Conservation (phyloP, 2,113 vertebrate species). For the zebrafish (Danio rerio) region DNA sequence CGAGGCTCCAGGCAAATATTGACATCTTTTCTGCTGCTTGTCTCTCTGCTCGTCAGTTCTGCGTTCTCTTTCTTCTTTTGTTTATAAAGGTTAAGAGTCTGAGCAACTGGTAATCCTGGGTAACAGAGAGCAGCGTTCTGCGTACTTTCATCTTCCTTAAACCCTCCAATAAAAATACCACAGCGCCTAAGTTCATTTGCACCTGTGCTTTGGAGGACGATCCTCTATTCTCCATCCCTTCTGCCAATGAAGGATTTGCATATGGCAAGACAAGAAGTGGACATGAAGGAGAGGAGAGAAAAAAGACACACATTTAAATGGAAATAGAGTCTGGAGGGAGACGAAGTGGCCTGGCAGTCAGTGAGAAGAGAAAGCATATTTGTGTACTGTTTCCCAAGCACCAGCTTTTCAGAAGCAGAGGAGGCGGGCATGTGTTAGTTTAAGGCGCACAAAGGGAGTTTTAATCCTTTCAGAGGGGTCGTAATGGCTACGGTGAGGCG, state of each 20-base stretch:
- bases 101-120: slow-evolving; percentile 79
- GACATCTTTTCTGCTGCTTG: slow-evolving; percentile 56
- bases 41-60: slow-evolving; percentile 46
- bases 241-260: slow-evolving; percentile 85
- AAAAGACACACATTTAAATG: slow-evolving; percentile 89
- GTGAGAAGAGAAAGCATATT: slow-evolving; percentile 84
- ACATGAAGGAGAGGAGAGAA: slow-evolving; percentile 68
- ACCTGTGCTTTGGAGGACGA: slow-evolving; percentile 85
- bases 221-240: slow-evolving; percentile 77
- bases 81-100: slow-evolving; percentile 73
- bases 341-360: slow-evolving; percentile 83
- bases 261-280: slow-evolving; percentile 84
- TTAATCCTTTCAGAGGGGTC: slow-evolving; percentile 94
- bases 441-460: slow-evolving; percentile 88
- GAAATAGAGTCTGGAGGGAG: slow-evolving; percentile 85
- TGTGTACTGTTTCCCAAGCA: slow-evolving; percentile 92
- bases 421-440: slow-evolving; percentile 92
- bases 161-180: slow-evolving; percentile 78
- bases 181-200: slow-evolving; percentile 72
- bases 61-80: slow-evolving; percentile 67
- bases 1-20: slow-evolving; percentile 80
- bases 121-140: slow-evolving; percentile 49
- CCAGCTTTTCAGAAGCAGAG: slow-evolving; percentile 75
- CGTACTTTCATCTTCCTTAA: slow-evolving; percentile 67
- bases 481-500: slow-evolving; percentile 88